Conservation (phyloP, 2,113 vertebrate species). For the Coturnix japonica region DNA sequence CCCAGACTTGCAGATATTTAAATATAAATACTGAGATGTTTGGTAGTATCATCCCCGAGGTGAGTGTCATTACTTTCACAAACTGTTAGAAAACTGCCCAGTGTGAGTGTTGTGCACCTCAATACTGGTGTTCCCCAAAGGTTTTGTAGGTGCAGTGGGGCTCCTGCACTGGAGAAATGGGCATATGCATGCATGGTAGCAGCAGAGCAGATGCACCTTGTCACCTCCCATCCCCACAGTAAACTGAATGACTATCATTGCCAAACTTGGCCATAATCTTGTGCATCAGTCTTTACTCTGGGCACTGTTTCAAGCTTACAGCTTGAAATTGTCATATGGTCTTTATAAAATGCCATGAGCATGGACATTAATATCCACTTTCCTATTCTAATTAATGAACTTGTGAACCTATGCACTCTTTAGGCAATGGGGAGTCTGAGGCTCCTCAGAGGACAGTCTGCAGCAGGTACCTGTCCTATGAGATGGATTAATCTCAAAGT, state of each 20-base stretch:
- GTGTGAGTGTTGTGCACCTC: not conserved
- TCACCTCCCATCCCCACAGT: not conserved
- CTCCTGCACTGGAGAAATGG: accelerated
- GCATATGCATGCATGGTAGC: not conserved
- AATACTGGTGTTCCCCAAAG: not conserved
- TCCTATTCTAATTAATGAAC: not conserved
- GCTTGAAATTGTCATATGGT: not conserved
- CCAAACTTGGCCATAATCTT: not conserved
- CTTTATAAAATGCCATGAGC: not conserved
- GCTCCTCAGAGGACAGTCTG: not conserved
- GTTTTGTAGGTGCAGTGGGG: not conserved
- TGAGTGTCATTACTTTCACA: constrained; percentile 40
- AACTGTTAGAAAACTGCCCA: not conserved
- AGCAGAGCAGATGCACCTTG: not conserved
- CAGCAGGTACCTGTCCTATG: not conserved
- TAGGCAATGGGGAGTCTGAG: not conserved
- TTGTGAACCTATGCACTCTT: not conserved
- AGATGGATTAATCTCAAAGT: not conserved
- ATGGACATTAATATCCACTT: not conserved
- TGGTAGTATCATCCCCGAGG: constrained; percentile 71
- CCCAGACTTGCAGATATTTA: constrained; percentile 72
- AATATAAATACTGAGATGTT: constrained; percentile 70
- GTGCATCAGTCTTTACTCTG: not conserved
- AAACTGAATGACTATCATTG: not conserved
- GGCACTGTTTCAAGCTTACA: not conserved